Evolutionary conservation across 2,797 vertebrate species (phyloP), one percentile per base, ranked within the genome.

Genomic region (Nyctibius grandis): DNA sequence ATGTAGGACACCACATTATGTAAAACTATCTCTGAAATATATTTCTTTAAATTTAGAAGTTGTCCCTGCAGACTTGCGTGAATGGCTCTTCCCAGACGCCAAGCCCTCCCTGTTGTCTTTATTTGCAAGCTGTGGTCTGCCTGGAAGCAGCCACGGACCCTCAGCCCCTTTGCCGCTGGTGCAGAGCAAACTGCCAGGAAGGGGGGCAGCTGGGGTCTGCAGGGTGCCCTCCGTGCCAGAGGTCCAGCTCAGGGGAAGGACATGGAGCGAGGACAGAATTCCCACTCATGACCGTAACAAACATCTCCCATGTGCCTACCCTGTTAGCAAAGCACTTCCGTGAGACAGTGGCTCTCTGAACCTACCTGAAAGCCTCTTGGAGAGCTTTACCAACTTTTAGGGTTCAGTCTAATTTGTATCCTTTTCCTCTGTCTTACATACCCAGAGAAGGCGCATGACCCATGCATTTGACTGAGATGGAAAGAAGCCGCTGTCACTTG

Each of bases 231-330:
- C 53, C 20, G 18, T 33, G 42, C n/a, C 50, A 64, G 45, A 34
- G 14, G 21, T 81, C n/a, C 34, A 23, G 25, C 38, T 25, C 16
- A n/a, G 48, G 8, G 29, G n/a, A 73, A 65, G 14, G 53, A 36
- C 42, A 57, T 0, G 2, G 34, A 69, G 31, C 0, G 0, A 70
- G 34, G 22, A 72, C 31, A 45, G 16, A 13, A 14, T 68, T 74
- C 70, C 54, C 15, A 8, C 6, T 82, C 5, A 0, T 8, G 23
- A 18, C 44, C 36, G 3, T 19, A 59, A 40, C 8, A n/a, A 77
- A n/a, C 6, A 28, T 9, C 26, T 76, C 3, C 0, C 19, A 56
- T 15, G 5, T 2, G 6, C 12, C n/a, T 31, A 25, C 10, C 5
- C 31, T 36, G 23, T n/a, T 16, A 73, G 40, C 12, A 61, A 88